phyloP scores from a whole-genome alignment of 2,797 vertebrate genomes.

The Fistularia commersonii region DNA sequence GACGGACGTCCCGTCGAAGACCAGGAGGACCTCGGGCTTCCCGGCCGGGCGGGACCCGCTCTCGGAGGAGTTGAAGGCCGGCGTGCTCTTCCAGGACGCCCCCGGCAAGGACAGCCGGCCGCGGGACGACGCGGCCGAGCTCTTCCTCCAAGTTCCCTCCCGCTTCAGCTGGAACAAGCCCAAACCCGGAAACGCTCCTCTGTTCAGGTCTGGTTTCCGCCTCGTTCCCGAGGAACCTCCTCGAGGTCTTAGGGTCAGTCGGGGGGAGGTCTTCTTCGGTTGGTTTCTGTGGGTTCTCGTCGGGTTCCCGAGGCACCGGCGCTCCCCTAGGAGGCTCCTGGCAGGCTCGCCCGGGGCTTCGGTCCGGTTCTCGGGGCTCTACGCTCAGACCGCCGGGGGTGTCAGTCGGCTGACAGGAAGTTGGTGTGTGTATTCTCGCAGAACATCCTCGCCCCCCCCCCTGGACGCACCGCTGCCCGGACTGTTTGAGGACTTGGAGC shows the following conservation, averaged over 20 bases:
- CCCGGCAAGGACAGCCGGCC: slow-evolving; percentile 78
- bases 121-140: slow-evolving; percentile 81
- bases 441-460: slow-evolving; percentile 86
- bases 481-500: slow-evolving; percentile 86
- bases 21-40: slow-evolving; percentile 82
- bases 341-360: no score
- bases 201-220: slow-evolving; percentile 78
- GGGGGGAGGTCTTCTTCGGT: no score
- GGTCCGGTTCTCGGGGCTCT: no score
- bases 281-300: no score
- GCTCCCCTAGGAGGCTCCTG: no score
- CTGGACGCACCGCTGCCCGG: slow-evolving; percentile 90
- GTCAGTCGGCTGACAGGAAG: no score
- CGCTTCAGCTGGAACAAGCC: slow-evolving; percentile 94
- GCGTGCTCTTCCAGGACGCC: slow-evolving; percentile 76
- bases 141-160: slow-evolving; percentile 91
- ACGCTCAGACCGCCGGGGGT: no score
- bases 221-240: no score
- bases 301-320: no score
- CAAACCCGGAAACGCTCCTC: slow-evolving; percentile 85
- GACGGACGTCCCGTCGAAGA: slow-evolving; percentile 91
- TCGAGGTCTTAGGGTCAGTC: no score
- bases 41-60: slow-evolving; percentile 77
- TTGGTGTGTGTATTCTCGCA: slow-evolving; percentile 48
- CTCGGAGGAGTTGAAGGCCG: slow-evolving; percentile 75